These are phyloP conservation scores for Noctuana brunneofusca DNA, from an alignment of 2,888 invertebrate genomes.

Conservation along the genomic window DNA sequence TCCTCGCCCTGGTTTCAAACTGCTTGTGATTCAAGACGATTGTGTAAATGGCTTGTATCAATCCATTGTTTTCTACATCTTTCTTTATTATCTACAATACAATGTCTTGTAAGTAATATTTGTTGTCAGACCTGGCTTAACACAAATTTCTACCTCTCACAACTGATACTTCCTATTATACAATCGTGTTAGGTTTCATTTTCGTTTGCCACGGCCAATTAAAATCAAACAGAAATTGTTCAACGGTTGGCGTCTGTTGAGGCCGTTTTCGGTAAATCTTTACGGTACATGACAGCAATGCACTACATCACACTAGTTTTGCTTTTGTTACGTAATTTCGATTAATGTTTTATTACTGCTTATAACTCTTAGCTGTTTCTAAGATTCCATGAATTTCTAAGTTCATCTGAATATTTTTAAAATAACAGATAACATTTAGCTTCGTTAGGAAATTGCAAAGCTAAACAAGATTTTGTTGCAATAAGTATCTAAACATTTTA, in stretches of 20 bases:
- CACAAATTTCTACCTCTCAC: slow-evolving; percentile 7
- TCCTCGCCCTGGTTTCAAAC: slow-evolving; percentile 33
- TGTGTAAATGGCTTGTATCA: slow-evolving; percentile 28
- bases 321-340: slow-evolving; percentile 15
- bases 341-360: not conserved
- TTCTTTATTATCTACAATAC: slow-evolving; percentile 24
- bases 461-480: not conserved
- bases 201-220: slow-evolving; percentile 37
- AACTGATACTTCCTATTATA: slow-evolving; percentile 37
- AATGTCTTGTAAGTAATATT: slow-evolving; percentile 22
- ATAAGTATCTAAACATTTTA: no score
- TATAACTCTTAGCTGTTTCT: not conserved
- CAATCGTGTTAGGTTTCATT: slow-evolving; percentile 38
- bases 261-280: slow-evolving; percentile 36
- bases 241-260: slow-evolving; percentile 29
- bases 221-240: slow-evolving; percentile 33
- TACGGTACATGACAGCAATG: slow-evolving; percentile 53
- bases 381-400: not conserved
- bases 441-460: not conserved
- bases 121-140: slow-evolving; percentile 30
- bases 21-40: slow-evolving; percentile 10
- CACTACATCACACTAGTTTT: slow-evolving; percentile 37
- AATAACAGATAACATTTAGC: no score
- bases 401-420: not conserved
- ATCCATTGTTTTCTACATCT: slow-evolving; percentile 30